phyloP scores from a whole-genome alignment of 2,888 invertebrate species.

The Stenodera caucasica region DNA sequence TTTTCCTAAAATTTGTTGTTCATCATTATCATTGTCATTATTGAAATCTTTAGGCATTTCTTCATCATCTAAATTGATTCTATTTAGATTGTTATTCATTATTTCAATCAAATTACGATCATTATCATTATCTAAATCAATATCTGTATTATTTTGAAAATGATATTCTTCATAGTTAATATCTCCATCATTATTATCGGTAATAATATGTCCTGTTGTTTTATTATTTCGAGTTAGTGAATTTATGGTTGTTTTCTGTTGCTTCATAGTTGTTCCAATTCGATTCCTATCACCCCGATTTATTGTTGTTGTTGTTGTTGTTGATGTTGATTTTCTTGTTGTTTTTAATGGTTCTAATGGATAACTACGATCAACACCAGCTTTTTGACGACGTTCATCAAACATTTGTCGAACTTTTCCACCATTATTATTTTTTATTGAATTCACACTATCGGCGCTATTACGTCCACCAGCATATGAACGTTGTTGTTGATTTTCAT shows the following conservation, averaged over 20 bases:
- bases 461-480: slow-evolving; percentile 62
- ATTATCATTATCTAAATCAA: slow-evolving; percentile 17
- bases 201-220: slow-evolving; percentile 51
- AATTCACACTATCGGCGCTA: slow-evolving; percentile 51
- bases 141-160: slow-evolving; percentile 31
- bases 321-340: slow-evolving; percentile 35
- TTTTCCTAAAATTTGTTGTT: slow-evolving; percentile 42
- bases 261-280: slow-evolving; percentile 50
- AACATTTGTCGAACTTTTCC: slow-evolving; percentile 79
- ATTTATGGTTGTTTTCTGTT: slow-evolving; percentile 51
- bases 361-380: slow-evolving; percentile 80
- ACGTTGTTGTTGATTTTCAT: slow-evolving; percentile 68
- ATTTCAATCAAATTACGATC: slow-evolving; percentile 50
- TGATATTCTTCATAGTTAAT: slow-evolving; percentile 48
- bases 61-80: slow-evolving; percentile 54
- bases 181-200: slow-evolving; percentile 48
- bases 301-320: slow-evolving; percentile 36
- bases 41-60: slow-evolving; percentile 54
- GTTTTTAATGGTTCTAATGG: slow-evolving; percentile 74
- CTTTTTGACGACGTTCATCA: slow-evolving; percentile 75
- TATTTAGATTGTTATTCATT: slow-evolving; percentile 53
- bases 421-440: slow-evolving; percentile 36
- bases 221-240: slow-evolving; percentile 50
- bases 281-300: slow-evolving; percentile 52
- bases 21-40: slow-evolving; percentile 44